Evolutionary conservation across 1,140 invertebrate species (phyloP), one percentile per base, ranked within the genome.

Genomic region (Ceratosolen solmsi): DNA sequence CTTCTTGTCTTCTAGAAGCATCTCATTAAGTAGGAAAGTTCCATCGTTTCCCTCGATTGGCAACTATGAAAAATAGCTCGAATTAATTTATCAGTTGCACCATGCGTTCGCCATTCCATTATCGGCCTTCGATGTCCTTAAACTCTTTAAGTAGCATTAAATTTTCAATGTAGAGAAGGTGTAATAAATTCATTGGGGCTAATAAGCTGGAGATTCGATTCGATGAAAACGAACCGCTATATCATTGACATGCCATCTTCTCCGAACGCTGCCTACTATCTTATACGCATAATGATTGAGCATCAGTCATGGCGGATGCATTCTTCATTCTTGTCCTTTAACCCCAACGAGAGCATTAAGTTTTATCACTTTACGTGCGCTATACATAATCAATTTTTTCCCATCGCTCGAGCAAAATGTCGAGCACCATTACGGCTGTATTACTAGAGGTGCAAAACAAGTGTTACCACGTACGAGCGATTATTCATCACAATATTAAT

Each of bases 1-100:
- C n/a, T 5, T 13, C 46, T 75, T 58, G 63, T 76, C 73, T 75
- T 75, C 54, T 76, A 72, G 41, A 63, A 76, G 80, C 73, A 81
- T 81, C 80, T 76, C 80, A 81, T 81, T 81, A 81, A 81, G n/a
- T 58, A 46, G 49, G 49, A 76, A 76, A 81, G 41, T 81, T 75
- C 60, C 33, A 51, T 81, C 73, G 80, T 81, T 81, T 70, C 75
- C 60, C 49, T 22, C 46, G 60, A 33, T 65, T 56, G 33, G 30
- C 58, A 25, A 11, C 30, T 22, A 41, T 11, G 46, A 79, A 79
- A 79, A 79, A 79, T 13, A 8, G 20, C 22, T 2, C 25, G 17
- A 22, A 46, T 68, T 49, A 65, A 68, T 78, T 79, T 71, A 78
- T 41, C 25, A 54, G 76, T 68, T 68, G 68, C 38, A 41, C 25